phyloP scores from a whole-genome alignment of 2,888 invertebrate species.

The Drosophila flavopinicola region DNA sequence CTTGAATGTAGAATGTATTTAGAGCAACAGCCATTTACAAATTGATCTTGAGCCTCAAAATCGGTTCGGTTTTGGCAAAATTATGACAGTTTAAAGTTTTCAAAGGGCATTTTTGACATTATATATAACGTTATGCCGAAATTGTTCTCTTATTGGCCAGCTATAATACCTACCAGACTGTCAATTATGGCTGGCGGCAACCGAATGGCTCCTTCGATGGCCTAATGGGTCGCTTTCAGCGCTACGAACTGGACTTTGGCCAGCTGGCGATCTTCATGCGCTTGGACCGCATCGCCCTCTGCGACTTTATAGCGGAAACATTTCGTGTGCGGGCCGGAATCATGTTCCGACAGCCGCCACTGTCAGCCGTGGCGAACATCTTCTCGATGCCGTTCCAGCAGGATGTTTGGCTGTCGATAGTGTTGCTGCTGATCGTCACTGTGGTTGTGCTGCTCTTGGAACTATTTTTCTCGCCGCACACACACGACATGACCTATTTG shows the following conservation, averaged over 20 bases:
- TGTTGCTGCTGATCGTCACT: conserved; percentile 78
- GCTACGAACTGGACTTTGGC: conserved; percentile 86
- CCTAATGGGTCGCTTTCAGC: conserved; percentile 86
- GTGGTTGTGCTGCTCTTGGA: conserved; percentile 72
- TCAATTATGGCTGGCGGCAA: conserved; percentile 86
- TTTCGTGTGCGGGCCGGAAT: conserved; percentile 85
- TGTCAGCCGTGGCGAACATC: conserved; percentile 87
- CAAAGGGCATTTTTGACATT: too few relatives aligned
- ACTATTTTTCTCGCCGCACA: conserved; percentile 71
- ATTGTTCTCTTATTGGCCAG: conserved; percentile 62
- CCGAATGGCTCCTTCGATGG: conserved; percentile 86
- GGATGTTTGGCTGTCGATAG: conserved; percentile 86
- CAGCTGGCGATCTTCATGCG: conserved; percentile 86
- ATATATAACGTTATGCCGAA: too few relatives aligned
- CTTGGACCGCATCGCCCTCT: conserved; percentile 85
- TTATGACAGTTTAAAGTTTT: too few relatives aligned
- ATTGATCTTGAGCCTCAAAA: too few relatives aligned
- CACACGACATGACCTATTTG: conserved; percentile 71
- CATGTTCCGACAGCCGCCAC: conserved; percentile 87
- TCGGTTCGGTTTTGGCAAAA: too few relatives aligned
- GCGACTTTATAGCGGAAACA: conserved; percentile 86
- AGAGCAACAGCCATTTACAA: too few relatives aligned
- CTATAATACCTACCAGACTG: conserved; percentile 82
- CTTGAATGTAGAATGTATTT: too few relatives aligned
- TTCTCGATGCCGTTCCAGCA: conserved; percentile 87